Evolutionary conservation across 2,113 vertebrate species (phyloP), one percentile per base, ranked within the genome.

Genomic region (Tetrax tetrax): DNA sequence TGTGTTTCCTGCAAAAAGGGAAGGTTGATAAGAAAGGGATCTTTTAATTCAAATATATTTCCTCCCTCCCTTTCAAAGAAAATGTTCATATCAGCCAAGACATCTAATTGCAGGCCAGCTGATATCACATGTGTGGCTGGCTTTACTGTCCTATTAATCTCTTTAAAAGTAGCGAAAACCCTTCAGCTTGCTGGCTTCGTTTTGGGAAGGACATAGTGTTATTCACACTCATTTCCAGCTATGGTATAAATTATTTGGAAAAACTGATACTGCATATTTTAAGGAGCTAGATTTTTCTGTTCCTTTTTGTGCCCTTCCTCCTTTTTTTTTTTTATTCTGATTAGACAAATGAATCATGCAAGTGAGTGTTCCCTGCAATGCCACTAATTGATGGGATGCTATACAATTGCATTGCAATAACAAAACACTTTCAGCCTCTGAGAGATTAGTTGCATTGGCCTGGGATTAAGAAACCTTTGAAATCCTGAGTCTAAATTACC

Each of bases 401-500:
- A 93, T 96, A 98, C 97, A 98, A 98, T 96, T 97, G 96, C 93
- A 97, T 90, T 97, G 96, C 96, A 97, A 96, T 92, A 95, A 97
- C 92, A 97, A 98, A 98, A 96, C 94, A 97, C 96, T 96, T 97
- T 98, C 97, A 98, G 97, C 97, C 97, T 96, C 96, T 83, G 85
- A 97, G 95, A 97, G 96, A 97, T 97, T 97, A 97, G 96, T 97
- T 96, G 97, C 97, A 94, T 98, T 98, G 98, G 97, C 97, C 97
- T 95, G 91, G 93, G 96, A 98, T 98, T 98, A 98, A 96, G 93
- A 97, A 98, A 97, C 96, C 98, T 98, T 98, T 98, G 98, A 98
- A 98, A 98, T 98, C 93, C 97, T 97, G 98, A 97, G 96, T 98
- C 96, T 98, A 98, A 98, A 98, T 98, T 98, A 96, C 97, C 97